Conservation (phyloP, 2,797 vertebrate genomes). For the Phalloptychus januarius region DNA sequence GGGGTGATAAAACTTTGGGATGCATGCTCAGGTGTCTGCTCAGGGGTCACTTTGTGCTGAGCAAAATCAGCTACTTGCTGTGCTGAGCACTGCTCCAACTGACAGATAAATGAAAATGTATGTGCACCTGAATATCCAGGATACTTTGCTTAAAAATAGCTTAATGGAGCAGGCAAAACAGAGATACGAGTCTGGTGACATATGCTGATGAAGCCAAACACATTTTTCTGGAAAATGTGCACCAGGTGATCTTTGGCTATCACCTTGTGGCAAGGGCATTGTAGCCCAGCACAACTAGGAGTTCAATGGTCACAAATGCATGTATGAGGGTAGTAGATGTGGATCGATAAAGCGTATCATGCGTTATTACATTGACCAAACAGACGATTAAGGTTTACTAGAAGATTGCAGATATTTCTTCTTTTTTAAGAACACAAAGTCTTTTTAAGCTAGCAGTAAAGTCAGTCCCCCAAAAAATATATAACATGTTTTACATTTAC, state of each 20-base stretch:
- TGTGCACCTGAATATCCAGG: conserved; percentile 7
- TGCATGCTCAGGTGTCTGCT: conserved; percentile 1
- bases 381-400: background rate
- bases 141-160: background rate
- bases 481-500: background rate
- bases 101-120: conserved; percentile 28
- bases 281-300: background rate
- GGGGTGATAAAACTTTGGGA: conserved; percentile 4
- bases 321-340: background rate
- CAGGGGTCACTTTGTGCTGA: conserved; percentile 15
- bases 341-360: background rate
- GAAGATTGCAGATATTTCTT: background rate
- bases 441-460: background rate
- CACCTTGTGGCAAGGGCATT: background rate
- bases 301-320: background rate
- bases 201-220: background rate
- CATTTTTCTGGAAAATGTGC: background rate
- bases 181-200: background rate
- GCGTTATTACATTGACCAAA: background rate
- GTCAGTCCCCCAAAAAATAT: background rate
- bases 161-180: background rate
- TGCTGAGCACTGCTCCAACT: conserved; percentile 11
- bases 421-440: background rate
- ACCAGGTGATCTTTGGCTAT: background rate
- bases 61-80: conserved; percentile 10